Conservation (phyloP, 2,113 vertebrate genomes). For the Zosterops pallidus region DNA sequence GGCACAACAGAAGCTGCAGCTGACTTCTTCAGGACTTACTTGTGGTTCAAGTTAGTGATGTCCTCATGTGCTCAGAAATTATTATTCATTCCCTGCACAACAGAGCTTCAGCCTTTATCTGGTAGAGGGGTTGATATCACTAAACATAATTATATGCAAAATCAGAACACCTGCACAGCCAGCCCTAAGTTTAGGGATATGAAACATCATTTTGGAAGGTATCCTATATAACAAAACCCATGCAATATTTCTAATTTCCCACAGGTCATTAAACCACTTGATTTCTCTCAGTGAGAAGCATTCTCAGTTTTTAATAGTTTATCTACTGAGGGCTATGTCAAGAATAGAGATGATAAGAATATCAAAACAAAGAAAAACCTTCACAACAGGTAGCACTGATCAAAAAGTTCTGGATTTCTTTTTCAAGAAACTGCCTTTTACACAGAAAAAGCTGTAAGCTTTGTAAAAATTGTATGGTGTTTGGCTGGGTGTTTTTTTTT, state of each 20-base stretch:
- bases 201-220: not conserved
- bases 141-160: not conserved
- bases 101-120: not conserved
- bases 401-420: not conserved
- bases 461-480: not conserved
- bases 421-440: not conserved
- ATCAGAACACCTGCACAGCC: not conserved
- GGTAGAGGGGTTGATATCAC: not conserved
- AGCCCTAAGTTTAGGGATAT: not conserved
- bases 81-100: not conserved
- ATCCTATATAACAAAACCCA: not conserved
- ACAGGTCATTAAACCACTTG: not conserved
- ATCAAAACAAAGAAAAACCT: not conserved
- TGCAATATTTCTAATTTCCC: not conserved
- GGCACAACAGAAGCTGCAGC: not conserved
- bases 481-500: not conserved
- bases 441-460: not conserved
- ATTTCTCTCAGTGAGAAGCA: not conserved
- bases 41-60: not conserved
- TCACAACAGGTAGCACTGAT: not conserved
- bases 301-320: not conserved
- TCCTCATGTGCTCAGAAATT: not conserved
- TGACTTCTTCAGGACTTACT: not conserved
- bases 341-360: not conserved
- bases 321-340: not conserved